Conservation (phyloP, 2,113 vertebrate species). For the Protomyctophum bolini region DNA sequence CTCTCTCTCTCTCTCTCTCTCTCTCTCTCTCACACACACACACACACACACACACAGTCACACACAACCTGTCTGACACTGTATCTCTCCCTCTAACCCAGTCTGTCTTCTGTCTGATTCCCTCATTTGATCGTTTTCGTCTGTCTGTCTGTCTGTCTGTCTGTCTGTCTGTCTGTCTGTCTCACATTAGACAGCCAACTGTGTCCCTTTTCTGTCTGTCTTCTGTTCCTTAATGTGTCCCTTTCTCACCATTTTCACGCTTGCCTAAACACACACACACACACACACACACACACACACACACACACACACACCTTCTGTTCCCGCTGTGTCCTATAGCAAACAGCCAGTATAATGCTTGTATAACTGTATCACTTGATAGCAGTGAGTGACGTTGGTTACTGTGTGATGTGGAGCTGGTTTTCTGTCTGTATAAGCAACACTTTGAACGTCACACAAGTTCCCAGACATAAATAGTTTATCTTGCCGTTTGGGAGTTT, state of each 20-base stretch:
- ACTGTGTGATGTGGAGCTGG: too few species aligned
- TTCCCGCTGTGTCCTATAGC: background rate
- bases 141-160: slow-evolving; percentile 2
- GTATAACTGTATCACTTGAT: background rate
- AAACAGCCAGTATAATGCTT: too few species aligned
- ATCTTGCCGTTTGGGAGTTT: too few species aligned
- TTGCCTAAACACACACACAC: slow-evolving; percentile 36
- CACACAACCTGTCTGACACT: background rate
- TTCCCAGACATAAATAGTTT: too few species aligned
- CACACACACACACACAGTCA: slow-evolving; percentile 6
- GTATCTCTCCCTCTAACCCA: slow-evolving; percentile 15
- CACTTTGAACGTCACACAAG: too few species aligned
- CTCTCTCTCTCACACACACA: slow-evolving; percentile 33
- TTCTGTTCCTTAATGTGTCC: too few species aligned
- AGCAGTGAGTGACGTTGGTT: too few species aligned
- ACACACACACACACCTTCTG: background rate
- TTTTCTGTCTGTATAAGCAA: too few species aligned
- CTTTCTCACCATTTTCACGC: too few species aligned
- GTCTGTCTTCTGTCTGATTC: slow-evolving; percentile 15
- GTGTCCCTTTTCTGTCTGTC: too few species aligned
- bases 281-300: background rate
- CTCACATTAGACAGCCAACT: background rate
- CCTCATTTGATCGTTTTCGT: too few species aligned
- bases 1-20: slow-evolving; percentile 15
- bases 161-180: slow-evolving; percentile 1